Base-by-base conservation (phyloP, 1,140 invertebrate genomes). In the Leptinotarsa lineolata region DNA sequence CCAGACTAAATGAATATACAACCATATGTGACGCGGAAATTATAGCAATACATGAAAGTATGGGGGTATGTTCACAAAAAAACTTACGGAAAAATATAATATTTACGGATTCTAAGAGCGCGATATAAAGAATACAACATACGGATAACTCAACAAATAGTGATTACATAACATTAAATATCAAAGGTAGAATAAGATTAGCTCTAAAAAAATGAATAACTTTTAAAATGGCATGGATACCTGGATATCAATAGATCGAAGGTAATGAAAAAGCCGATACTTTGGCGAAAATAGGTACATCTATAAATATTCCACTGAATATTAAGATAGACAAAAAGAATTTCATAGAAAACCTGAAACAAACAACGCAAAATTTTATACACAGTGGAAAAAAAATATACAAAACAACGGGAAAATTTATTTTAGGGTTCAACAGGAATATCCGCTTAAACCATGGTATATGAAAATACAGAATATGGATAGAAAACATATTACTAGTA, bases 271-370 rank as follows among this genome's bases (percentile, higher is more conserved):
- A 69, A 46, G 72, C 66, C 45, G 72, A 73, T 21, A 48, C 18
- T 5, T 39, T 73, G n/a, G 72, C 72, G 3, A 73, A 73, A 5
- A 46, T 73, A 16, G 72, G 66, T 21, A 64, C 46, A 73, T 20
- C 48, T 15, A n/a, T 73, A 18, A 58, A 70, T 22, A 18, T 73
- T 4, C 71, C 71, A 13, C 39, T 48, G 48, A 58, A n/a, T 16
- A 48, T 48, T 13, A 48, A 16, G 2, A 6, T 48, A 16, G 16
- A 48, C 2, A 48, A 48, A 16, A 2, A 48, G 11, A 48, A 48
- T 48, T 48, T 5, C 2, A 13, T 48, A 0, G 3, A 2, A 48
- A 2, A 48, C 11, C 5, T 13, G 45, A 48, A 16, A 48, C 11
- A 48, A 48, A 4, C 8, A 48, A 48, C 2, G 2, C 46, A 13